Conservation (phyloP, 2,888 invertebrate species). For the Schrankia costaestrigalis region DNA sequence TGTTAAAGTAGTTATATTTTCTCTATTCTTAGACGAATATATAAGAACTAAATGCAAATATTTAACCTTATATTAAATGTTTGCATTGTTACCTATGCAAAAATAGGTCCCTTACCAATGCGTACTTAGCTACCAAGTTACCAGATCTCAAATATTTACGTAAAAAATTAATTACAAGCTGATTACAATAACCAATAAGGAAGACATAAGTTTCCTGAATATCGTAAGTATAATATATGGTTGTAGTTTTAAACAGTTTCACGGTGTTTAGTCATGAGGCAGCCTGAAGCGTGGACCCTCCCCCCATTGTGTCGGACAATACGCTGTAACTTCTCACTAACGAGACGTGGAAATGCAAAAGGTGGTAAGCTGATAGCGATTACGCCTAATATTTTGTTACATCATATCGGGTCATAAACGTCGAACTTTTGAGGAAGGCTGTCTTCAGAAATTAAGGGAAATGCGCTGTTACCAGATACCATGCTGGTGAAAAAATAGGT, state of each 20-base stretch:
- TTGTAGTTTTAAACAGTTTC: conserved; percentile 37
- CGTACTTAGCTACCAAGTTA: too few species aligned
- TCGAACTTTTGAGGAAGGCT: too few species aligned
- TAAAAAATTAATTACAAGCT: background rate
- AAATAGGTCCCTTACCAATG: too few species aligned
- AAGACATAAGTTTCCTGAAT: conserved; percentile 27
- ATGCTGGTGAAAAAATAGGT: background rate
- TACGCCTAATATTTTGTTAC: background rate
- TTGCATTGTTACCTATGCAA: too few species aligned
- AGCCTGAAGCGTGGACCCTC: conserved; percentile 56
- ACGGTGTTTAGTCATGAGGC: conserved; percentile 60
- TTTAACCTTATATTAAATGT: too few species aligned
- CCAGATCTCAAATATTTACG: background rate
- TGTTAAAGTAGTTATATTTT: too few species aligned
- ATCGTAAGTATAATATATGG: conserved; percentile 19
- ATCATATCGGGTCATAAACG: too few species aligned
- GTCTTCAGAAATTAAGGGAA: too few species aligned
- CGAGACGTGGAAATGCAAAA: conserved; percentile 46
- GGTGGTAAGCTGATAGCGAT: conserved; percentile 13
- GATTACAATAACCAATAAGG: conserved; percentile 7
- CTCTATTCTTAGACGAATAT: too few species aligned
- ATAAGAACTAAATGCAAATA: too few species aligned
- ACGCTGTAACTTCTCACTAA: conserved; percentile 74
- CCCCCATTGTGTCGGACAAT: conserved; percentile 75
- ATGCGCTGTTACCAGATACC: too few species aligned